These are phyloP conservation scores for Sorex fumeus DNA, from an alignment of 2,113 vertebrate genomes.

Conservation along the genomic window DNA sequence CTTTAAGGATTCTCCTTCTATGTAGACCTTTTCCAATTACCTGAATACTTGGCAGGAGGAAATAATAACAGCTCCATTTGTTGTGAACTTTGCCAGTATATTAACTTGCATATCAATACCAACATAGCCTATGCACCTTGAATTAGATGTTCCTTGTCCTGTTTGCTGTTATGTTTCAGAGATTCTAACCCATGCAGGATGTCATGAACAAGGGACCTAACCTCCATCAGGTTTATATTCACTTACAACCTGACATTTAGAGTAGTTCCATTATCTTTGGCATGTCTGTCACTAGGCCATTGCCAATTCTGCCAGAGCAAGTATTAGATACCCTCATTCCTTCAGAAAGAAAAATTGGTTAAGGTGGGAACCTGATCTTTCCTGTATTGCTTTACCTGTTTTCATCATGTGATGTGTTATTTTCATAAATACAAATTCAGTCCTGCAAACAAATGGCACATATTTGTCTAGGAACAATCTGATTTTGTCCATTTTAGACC, in stretches of 20 bases:
- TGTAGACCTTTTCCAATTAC: background rate
- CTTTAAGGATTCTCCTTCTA: background rate
- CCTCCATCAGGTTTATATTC: slow-evolving; percentile 15
- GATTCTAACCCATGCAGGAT: background rate
- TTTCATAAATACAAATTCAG: slow-evolving; percentile 33
- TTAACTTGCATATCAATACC: slow-evolving; percentile 22
- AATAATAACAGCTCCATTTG: background rate
- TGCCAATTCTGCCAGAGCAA: background rate
- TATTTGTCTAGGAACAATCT: background rate
- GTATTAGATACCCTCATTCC: slow-evolving; percentile 6
- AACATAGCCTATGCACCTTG: background rate
- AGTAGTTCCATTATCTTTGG: slow-evolving; percentile 12
- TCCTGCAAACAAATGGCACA: background rate
- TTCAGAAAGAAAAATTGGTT: slow-evolving; percentile 31
- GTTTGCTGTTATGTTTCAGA: background rate
- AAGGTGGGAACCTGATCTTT: background rate
- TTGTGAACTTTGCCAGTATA: slow-evolving; percentile 18
- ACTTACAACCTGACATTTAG: slow-evolving; percentile 14
- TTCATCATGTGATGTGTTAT: background rate
- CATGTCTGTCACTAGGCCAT: slow-evolving; percentile 36
- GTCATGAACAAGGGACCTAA: background rate
- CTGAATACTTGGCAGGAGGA: slow-evolving; percentile 33
- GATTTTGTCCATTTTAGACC: background rate
- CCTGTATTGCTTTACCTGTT: background rate
- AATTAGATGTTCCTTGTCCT: slow-evolving; percentile 20